Evolutionary conservation across 2,797 vertebrate species (phyloP), one percentile per base, ranked within the genome.

Genomic region (Lemur catta): DNA sequence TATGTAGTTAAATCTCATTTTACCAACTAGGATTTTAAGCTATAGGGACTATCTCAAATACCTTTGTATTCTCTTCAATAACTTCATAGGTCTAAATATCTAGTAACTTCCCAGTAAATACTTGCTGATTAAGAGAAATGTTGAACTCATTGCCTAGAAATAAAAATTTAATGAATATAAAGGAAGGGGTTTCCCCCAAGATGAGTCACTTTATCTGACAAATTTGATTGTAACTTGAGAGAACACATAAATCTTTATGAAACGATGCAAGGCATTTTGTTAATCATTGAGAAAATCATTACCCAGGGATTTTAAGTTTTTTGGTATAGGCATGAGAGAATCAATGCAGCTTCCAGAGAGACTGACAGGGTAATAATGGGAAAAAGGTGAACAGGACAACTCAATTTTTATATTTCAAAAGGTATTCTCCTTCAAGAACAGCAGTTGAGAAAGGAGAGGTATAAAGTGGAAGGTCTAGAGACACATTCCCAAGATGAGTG

Each of bases 271-370:
- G 33, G 2, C 17, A 57, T 85, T 91, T 84, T 88, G 28, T 18
- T 87, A 92, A 28, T 80, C 26, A 41, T 61, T 96, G 71, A 57
- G 61, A 89, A 94, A 81, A 82, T 57, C 6, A 74, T 89, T 90
- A 4, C n/a, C 81, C 85, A 4, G 67, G 13, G 4, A 82, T 20
- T 80, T 65, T 35, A 65, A 30, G 13, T 35, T 76, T 50, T 74
- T 41, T 88, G 0, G 10, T 69, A 7, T 30, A 52, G 17, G 71
- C 6, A 7, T 0, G 6, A 61, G 14, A 80, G 50, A 82, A 89
- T n/a, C 38, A 69, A 0, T 20, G 7, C 1, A 46, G 17, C 14
- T 88, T 61, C 38, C 55, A 43, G 41, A 80, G 33, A 67, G 43
- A 3, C 9, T 85, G 55, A 79, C 3, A 86, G 63, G 6, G 2